Base-by-base conservation (phyloP, 2,888 invertebrate genomes). In the Acanthosoma haemorrhoidale region DNA sequence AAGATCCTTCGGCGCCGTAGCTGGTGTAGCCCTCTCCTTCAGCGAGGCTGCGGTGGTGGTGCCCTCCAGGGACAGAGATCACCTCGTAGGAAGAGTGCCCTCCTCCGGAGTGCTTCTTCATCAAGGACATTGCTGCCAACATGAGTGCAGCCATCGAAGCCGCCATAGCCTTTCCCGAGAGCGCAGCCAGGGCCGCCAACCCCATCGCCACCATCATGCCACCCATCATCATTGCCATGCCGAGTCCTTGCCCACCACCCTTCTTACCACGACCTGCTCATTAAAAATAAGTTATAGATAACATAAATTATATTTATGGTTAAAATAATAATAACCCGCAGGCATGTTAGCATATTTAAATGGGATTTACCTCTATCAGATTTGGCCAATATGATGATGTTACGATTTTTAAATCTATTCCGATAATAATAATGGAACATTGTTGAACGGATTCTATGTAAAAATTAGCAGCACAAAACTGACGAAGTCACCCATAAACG, bases 111-210 rank as follows among this genome's bases (percentile, higher is more conserved):
- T 66, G 64, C 8, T 71, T 70, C 36, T 58, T 63, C 69, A 76
- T 69, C 1, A 75, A 74, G 4, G 76, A 72, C 8, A 76, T 70
- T 4, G 73, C 73, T 6, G 76, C 72, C 66, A 76, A 57, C 66
- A 75, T 70, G 25, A 76, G 73, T 6, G 77, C 76, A 34, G 76
- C 69, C 58, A 76, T 68, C 39, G 76, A 75, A 8, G 75, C 73
- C 51, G 76, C 75, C 60, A 77, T 69, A 13, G 76, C 76, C 70
- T 76, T 76, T 9, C 76, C 75, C 1, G 77, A 75, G 41, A 76
- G 68, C 8, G 75, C 75, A 1, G 75, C 76, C 39, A 77, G 72
- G 3, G 74, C 73, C 29, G 76, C 75, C 74, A 77, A 70, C 18
- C 75, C 75, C 63, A 75, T 63, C 9, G 74, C 75, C 36, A 76